Evolutionary conservation across 2,113 vertebrate genomes (phyloP), one percentile per base, ranked within the genome.

Genomic region (Cynopterus brachyotis): DNA sequence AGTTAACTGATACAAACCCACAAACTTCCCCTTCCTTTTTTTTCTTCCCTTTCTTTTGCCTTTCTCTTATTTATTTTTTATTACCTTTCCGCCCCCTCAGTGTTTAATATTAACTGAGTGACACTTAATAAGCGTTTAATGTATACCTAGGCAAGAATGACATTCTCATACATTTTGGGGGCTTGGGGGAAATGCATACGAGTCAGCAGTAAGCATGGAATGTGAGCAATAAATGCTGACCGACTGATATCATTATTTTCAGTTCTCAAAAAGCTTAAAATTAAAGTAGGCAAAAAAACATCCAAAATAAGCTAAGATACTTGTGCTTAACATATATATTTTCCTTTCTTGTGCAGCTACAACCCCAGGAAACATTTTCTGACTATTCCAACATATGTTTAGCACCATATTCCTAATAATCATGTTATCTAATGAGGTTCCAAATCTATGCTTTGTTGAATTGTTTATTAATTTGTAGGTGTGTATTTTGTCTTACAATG

Each of bases 231-330:
- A 92, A 80, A 76, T 93, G 45, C 12, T 42, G 62, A 64, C 45
- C 22, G 50, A 37, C 13, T 60, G 70, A 42, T 88, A 24, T 11
- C 4, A 37, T 87, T 87, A 32, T 86, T 76, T 90, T 80, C 9
- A 60, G 24, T 22, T 90, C 60, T 55, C 45, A 26, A 83, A 93
- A 89, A 59, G 10, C 40, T 89, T 81, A 42, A 67, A 92, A 67
- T 92, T 89, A 60, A 94, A 81, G 7, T 90, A 42, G 59, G 45
- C 59, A 86, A 96, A 75, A 37, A 92, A 94, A 76, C n/a, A 92
- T 40, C 42, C 30, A 59, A 57, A 88, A 53, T 42, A 62, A 60
- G 17, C 42, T 20, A 59, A 84, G 35, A 89, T 59, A 88, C 37
- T 70, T 76, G 57, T 30, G 60, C 42, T 80, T 32, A 85, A 35